Conservation (phyloP, 2,113 vertebrate genomes). For the Neotoma lepida region DNA sequence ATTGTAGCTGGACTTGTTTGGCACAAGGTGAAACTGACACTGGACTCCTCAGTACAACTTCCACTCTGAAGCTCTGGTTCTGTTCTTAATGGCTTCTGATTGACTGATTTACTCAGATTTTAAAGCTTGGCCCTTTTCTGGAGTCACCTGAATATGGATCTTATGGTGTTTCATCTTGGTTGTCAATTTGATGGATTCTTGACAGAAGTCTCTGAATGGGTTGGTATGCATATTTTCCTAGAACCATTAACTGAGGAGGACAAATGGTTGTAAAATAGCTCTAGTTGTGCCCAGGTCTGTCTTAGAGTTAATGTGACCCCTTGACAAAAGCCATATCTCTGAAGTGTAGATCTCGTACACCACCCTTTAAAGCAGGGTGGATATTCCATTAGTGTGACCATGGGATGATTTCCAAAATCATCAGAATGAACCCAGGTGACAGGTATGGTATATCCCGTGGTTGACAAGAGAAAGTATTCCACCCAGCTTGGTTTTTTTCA, state of each 20-base stretch:
- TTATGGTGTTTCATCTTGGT: background rate
- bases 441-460: background rate
- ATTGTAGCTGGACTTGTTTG: background rate
- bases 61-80: background rate
- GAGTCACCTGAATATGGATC: constrained; percentile 9
- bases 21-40: background rate
- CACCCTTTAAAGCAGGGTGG: background rate
- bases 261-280: background rate
- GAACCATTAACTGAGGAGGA: background rate
- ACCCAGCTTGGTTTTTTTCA: background rate
- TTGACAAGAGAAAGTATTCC: background rate
- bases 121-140: background rate
- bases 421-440: background rate
- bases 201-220: background rate
- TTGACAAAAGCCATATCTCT: background rate
- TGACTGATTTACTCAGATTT: background rate
- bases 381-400: background rate
- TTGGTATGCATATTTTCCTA: background rate
- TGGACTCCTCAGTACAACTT: background rate
- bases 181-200: background rate
- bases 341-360: background rate
- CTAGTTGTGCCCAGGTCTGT: background rate
- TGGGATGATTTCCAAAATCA: background rate
- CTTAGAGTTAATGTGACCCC: background rate
- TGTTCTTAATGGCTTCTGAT: background rate